Conservation (phyloP, 64 coral and sea anemone genomes). For the Orbicella faveolata region DNA sequence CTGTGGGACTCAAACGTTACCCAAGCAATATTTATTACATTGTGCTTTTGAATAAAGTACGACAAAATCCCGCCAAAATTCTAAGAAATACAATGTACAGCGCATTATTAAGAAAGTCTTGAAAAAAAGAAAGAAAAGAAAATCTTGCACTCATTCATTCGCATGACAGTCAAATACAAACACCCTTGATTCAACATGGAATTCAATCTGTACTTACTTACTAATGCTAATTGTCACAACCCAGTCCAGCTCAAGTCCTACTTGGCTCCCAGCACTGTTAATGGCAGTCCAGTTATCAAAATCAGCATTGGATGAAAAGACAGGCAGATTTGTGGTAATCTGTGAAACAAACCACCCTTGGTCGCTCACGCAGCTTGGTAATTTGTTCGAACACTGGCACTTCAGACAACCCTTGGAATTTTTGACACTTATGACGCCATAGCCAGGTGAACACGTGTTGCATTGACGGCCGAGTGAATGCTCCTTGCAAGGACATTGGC, state of each 20-base stretch:
- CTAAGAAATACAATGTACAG: too few species aligned
- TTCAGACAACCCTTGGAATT: slow-evolving; percentile 81
- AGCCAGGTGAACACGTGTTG: slow-evolving; percentile 56
- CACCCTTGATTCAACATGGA: neutral
- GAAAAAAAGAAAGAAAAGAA: too few species aligned
- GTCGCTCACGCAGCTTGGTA: slow-evolving; percentile 56
- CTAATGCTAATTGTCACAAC: neutral
- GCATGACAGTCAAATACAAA: too few species aligned
- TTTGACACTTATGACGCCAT: slow-evolving; percentile 62
- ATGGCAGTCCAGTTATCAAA: slow-evolving; percentile 69
- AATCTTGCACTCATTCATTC: too few species aligned
- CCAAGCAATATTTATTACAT: too few species aligned
- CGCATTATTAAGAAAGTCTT: too few species aligned
- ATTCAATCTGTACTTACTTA: neutral
- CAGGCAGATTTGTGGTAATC: slow-evolving; percentile 28
- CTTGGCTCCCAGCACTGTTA: neutral
- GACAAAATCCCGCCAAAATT: too few species aligned
- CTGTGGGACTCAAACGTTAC: too few species aligned
- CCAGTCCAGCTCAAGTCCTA: neutral
- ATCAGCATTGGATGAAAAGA: neutral
- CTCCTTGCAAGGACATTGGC: slow-evolving; percentile 72
- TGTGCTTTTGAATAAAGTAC: too few species aligned
- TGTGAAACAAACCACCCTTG: slow-evolving; percentile 43
- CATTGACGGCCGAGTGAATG: slow-evolving; percentile 66
- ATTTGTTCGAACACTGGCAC: slow-evolving; percentile 88